Percentiles rank a stretch among this genome's conserved stretches.
Evolutionary conservation across 2,113 vertebrate species (phyloP).

Genomic region (Gyps fulvus): DNA sequence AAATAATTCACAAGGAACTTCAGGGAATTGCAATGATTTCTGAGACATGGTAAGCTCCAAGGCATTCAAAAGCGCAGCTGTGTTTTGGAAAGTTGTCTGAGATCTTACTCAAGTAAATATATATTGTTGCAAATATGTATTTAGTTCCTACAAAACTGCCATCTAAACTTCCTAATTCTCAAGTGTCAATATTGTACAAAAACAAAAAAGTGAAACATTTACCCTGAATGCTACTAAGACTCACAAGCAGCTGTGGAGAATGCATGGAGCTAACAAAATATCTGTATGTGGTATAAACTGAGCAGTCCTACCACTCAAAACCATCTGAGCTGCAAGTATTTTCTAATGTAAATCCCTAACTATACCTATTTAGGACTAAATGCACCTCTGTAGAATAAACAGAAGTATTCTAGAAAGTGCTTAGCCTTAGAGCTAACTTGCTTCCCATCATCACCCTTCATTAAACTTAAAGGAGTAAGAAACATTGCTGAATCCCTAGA

Average conservation of each 20-base stretch:
- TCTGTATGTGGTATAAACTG: not conserved
- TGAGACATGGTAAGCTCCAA: not conserved
- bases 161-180: not conserved
- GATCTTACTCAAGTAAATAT: not conserved
- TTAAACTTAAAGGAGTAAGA: not conserved
- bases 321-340: not conserved
- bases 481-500: not conserved
- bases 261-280: not conserved
- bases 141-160: not conserved
- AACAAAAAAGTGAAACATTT: not conserved
- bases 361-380: not conserved
- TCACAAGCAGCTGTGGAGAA: not conserved
- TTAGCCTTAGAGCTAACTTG: not conserved
- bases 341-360: not conserved
- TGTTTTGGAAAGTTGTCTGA: not conserved
- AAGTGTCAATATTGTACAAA: not conserved
- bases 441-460: not conserved
- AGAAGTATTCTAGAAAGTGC: not conserved
- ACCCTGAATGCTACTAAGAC: not conserved
- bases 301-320: not conserved
- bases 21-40: not conserved
- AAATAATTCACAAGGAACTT: not conserved
- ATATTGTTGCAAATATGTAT: not conserved
- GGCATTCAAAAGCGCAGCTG: not conserved
- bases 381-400: not conserved